Evolutionary conservation across 2,113 vertebrate genomes (phyloP).

Genomic region (Neoarius graeffei): DNA sequence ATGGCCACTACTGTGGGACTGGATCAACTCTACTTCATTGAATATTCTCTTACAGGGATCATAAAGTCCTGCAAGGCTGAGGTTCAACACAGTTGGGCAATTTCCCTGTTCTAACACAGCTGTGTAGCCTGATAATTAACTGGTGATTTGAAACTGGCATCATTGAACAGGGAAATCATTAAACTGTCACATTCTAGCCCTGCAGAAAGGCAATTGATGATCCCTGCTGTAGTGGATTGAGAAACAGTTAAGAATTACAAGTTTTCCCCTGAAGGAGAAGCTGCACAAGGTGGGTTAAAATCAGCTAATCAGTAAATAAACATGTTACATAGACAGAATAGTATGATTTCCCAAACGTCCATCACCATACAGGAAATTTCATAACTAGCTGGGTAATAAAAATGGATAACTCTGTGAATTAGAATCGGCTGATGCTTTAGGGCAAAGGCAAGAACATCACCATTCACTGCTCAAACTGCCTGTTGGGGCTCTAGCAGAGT

Average conservation of each 20-base stretch:
- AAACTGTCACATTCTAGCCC: not conserved
- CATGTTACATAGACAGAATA: not conserved
- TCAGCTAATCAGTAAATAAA: not conserved
- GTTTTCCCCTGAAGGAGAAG: not conserved
- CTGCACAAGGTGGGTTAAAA: not conserved
- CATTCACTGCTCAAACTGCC: not conserved
- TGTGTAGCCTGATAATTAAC: not conserved
- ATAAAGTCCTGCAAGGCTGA: not conserved
- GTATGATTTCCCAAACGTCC: not conserved
- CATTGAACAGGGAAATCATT: not conserved
- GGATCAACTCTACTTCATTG: not conserved
- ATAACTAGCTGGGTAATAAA: not conserved
- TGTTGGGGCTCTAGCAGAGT: constrained; percentile 6
- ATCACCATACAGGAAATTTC: not conserved
- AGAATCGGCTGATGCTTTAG: not conserved
- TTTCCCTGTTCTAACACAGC: constrained; percentile 2
- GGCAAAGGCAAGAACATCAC: not conserved
- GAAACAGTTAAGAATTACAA: not conserved
- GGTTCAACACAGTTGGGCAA: not conserved
- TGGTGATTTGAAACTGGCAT: not conserved
- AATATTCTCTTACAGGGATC: not conserved
- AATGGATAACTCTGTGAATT: constrained; percentile 1
- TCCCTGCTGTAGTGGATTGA: not conserved
- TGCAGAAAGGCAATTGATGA: not conserved
- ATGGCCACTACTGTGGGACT: not conserved